Base-by-base conservation (phyloP, 2,113 vertebrate species). In the Bucco capensis region DNA sequence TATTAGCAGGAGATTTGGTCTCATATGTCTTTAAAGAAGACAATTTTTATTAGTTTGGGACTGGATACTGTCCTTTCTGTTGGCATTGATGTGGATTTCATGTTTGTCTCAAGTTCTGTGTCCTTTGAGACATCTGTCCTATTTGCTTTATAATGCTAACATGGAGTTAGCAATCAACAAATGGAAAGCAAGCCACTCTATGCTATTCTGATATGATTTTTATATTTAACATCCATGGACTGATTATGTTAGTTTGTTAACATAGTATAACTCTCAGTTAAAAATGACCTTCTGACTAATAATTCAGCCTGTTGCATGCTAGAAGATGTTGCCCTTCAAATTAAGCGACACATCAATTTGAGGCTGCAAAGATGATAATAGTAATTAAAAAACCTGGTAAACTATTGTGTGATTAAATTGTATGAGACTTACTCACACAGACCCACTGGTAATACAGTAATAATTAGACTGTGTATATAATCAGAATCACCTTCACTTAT, bases 401-500 rank as follows among this genome's bases (percentile, higher is more conserved):
- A 78, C 93, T 62, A 42, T 31, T 62, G 28, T 83, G 60, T 69
- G 47, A 88, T 82, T 92, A 69, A 65, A 78, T 50, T 58, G 11
- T 50, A 0, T 42, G 50, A 83, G 38, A 89, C 30, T 19, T 54
- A 50, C n/a, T 66, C 82, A 57, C 38, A 42, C 0, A 1, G 57
- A n/a, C 42, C 38, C 19, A 37, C 51, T 72, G 37, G n/a, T 79
- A 78, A 62, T 56, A 40, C 46, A 66, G 12, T 65, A 73, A 53
- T 53, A 53, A 31, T 53, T 10, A 53, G 51, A 53, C 30, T 53
- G 51, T 30, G 18, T 65, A 7, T 84, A n/a, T 85, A 65, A 75
- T 82, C 46, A 87, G 86, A 88, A 86, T 89, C 54, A 92, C 73
- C 74, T 78, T 92, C 21, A 61, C 37, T 89, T 86, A 70, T 23